A percentile compares a stretch with the other conserved stretches of the same genome.
phyloP scores from a whole-genome alignment of 2,888 invertebrate genomes.

The Drosophila percnosoma region DNA sequence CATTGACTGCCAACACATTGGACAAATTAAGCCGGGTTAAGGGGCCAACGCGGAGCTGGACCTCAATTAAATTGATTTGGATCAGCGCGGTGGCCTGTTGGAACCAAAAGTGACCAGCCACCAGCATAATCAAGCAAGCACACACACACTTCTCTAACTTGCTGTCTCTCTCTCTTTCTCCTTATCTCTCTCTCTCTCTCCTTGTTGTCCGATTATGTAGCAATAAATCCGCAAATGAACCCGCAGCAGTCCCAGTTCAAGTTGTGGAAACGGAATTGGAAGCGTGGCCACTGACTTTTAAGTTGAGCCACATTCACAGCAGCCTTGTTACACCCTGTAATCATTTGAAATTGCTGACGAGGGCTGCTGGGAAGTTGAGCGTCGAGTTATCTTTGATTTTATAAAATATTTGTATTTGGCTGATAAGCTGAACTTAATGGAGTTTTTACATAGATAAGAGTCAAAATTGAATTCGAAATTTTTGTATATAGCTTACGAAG shows the following conservation, averaged over 20 bases:
- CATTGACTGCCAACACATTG: constrained; percentile 50
- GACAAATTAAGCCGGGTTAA: constrained; percentile 68
- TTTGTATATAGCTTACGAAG: neutral
- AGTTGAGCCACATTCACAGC: constrained; percentile 27
- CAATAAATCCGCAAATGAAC: constrained; percentile 76
- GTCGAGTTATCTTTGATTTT: neutral
- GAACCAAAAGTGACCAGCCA: constrained; percentile 35
- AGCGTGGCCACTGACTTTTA: constrained; percentile 68
- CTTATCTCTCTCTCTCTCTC: neutral
- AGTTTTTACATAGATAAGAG: neutral
- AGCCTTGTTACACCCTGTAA: constrained; percentile 23
- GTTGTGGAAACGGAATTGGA: constrained; percentile 18
- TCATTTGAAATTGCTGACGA: neutral
- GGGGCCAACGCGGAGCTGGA: constrained; percentile 54
- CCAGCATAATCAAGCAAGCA: constrained; percentile 51
- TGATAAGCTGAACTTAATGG: neutral
- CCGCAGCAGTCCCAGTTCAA: constrained; percentile 58
- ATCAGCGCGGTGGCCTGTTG: constrained; percentile 53
- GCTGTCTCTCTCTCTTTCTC: constrained; percentile 3
- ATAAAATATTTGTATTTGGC: neutral
- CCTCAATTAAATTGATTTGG: constrained; percentile 79
- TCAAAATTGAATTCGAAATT: neutral
- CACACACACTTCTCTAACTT: constrained; percentile 7
- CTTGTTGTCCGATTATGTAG: constrained; percentile 55
- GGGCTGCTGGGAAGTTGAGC: neutral